A percentile compares a stretch with the other conserved stretches of the same genome.
phyloP scores from a whole-genome alignment of 2,888 invertebrate genomes.

The Hoplodrina ambigua region DNA sequence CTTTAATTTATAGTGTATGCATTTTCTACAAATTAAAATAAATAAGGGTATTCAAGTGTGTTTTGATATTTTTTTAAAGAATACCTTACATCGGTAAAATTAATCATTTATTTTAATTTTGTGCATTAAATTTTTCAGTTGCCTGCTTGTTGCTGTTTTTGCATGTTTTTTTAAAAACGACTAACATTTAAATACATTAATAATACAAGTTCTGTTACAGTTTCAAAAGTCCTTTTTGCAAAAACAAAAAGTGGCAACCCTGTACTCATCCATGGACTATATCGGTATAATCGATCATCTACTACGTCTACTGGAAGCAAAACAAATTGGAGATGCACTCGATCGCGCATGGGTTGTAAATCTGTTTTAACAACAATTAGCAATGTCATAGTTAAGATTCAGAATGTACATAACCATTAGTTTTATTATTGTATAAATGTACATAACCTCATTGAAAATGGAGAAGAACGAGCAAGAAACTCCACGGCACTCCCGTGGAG shows the following conservation, averaged over 20 bases:
- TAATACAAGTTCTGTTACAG: too few relatives aligned
- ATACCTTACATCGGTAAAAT: too few relatives aligned
- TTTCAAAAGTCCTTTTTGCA: too few relatives aligned
- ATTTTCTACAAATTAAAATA: conserved; percentile 5
- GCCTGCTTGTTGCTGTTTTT: too few relatives aligned
- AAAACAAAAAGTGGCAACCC: conserved; percentile 18
- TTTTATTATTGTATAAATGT: background rate
- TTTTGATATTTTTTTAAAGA: background rate
- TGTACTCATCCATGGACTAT: conserved; percentile 3
- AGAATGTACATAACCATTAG: conserved; percentile 29
- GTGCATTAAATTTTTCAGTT: too few relatives aligned
- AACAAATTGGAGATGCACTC: conserved; percentile 2
- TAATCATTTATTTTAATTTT: too few relatives aligned
- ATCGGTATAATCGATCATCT: conserved; percentile 9
- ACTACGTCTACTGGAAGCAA: background rate
- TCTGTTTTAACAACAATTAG: conserved; percentile 59
- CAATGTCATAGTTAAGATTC: conserved; percentile 19
- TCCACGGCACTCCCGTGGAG: too few relatives aligned
- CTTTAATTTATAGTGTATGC: background rate
- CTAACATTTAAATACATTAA: too few relatives aligned
- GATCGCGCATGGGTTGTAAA: conserved; percentile 48
- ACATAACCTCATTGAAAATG: too few relatives aligned
- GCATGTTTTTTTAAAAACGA: too few relatives aligned
- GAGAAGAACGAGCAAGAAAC: too few relatives aligned
- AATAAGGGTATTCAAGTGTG: background rate